Percentiles rank a stretch among this genome's conserved stretches.
These are phyloP conservation scores for Pituophis catenifer DNA, from an alignment of 2,113 vertebrate species.

Conservation along the genomic window DNA sequence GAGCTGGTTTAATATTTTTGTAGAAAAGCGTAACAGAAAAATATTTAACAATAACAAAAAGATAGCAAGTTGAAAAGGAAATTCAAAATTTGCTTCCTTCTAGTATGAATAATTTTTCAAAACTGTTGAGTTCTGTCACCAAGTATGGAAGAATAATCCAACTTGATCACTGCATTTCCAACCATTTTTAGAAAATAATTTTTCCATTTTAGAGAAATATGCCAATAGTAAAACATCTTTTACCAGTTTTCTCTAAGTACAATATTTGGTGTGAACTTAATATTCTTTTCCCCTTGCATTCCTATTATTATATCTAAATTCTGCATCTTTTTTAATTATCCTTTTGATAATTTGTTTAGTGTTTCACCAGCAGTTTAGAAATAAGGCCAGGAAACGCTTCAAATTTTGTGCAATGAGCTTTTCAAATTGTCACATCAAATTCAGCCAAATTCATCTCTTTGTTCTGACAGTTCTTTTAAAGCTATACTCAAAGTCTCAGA, in stretches of 20 bases:
- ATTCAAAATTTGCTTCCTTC: not conserved
- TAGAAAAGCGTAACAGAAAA: not conserved
- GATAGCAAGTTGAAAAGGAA: not conserved
- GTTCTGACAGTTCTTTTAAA: not conserved
- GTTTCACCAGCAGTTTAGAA: not conserved
- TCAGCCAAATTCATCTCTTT: not conserved
- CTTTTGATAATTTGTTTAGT: not conserved
- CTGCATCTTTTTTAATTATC: not conserved
- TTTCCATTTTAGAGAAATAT: not conserved
- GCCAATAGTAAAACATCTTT: not conserved
- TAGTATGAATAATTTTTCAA: not conserved
- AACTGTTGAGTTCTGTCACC: not conserved
- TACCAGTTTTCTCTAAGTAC: not conserved
- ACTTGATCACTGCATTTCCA: not conserved
- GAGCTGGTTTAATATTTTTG: not conserved
- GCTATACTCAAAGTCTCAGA: not conserved
- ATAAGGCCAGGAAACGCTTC: not conserved
- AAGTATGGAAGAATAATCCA: not conserved
- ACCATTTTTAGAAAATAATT: not conserved
- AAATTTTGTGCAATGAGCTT: not conserved
- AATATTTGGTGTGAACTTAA: not conserved
- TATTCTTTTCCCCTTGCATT: not conserved
- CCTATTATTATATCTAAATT: not conserved
- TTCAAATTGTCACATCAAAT: not conserved
- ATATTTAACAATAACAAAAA: not conserved